Percentiles rank a stretch among this genome's conserved stretches.
These are phyloP conservation scores for Drosophila nasuta DNA, from an alignment of 1,140 invertebrate species.

Conservation along the genomic window DNA sequence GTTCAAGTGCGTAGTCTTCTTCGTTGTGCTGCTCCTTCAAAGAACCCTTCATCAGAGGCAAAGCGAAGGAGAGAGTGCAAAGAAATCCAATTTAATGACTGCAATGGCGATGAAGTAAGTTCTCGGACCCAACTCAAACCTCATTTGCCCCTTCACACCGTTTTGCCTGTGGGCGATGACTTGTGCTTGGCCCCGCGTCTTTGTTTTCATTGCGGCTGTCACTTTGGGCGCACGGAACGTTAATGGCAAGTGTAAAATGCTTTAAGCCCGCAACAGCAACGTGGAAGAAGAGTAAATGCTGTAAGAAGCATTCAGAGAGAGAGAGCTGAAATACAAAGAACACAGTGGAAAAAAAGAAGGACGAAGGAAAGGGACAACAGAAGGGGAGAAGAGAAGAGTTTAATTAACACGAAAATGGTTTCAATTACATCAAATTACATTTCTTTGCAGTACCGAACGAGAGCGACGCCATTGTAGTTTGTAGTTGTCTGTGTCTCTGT, in stretches of 20 bases:
- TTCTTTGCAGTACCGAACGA: constrained; percentile 66
- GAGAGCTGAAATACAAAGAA: constrained; percentile 10
- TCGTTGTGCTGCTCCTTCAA: not conserved
- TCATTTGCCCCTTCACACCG: no score
- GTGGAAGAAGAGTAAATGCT: constrained; percentile 15
- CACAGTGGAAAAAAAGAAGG: constrained; percentile 10
- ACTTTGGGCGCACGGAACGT: constrained; percentile 75
- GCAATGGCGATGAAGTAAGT: constrained; percentile 50
- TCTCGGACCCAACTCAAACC: constrained; percentile 57
- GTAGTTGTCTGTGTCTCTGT: constrained; percentile 10
- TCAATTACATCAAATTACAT: constrained; percentile 84
- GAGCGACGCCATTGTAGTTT: constrained; percentile 60
- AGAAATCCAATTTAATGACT: constrained; percentile 80
- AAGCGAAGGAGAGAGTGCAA: constrained; percentile 43
- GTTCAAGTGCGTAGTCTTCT: constrained; percentile 38
- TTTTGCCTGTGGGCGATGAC: constrained; percentile 51
- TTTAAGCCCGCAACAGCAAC: constrained; percentile 67
- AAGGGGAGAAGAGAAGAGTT: constrained; percentile 70
- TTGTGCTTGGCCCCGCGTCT: constrained; percentile 64
- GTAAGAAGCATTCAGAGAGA: constrained; percentile 31
- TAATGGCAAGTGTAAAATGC: constrained; percentile 83
- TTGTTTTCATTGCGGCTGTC: constrained; percentile 82
- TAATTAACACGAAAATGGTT: constrained; percentile 84
- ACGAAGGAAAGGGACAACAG: not conserved
- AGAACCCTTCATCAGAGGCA: constrained; percentile 50